Percentiles rank a stretch among this genome's conserved stretches.
These are phyloP conservation scores for Lepidostoma basale DNA, from an alignment of 1,140 invertebrate species.

Conservation along the genomic window DNA sequence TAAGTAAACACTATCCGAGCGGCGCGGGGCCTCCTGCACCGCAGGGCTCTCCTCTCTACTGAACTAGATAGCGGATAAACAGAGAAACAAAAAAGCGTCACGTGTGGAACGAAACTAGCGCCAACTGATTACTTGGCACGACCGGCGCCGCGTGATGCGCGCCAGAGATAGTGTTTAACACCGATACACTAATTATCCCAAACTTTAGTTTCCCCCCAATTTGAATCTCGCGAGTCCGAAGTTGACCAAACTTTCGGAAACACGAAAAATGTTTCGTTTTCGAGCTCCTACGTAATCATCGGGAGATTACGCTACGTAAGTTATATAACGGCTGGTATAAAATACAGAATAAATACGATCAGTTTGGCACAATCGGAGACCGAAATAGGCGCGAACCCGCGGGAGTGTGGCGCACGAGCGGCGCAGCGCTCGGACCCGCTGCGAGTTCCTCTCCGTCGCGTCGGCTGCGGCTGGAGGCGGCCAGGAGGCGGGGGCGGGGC, in stretches of 20 bases:
- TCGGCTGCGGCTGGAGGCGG: constrained; percentile 30
- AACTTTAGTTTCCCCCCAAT: no score
- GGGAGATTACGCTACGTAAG: no score
- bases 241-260: no score
- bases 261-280: no score
- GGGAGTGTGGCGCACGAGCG: constrained; percentile 8
- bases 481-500: constrained; percentile 44
- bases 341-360: no score
- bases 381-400: constrained; percentile 9
- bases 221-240: no score
- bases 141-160: not conserved
- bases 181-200: no score
- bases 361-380: not conserved
- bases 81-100: constrained; percentile 3
- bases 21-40: not conserved
- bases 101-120: constrained; percentile 18
- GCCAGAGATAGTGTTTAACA: no score
- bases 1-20: not conserved
- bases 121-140: constrained; percentile 3
- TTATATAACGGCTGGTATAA: no score
- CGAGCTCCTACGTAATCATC: no score
- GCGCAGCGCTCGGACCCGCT: constrained; percentile 4
- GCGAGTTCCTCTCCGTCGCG: not conserved
- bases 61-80: no score
- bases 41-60: no score